Base-by-base conservation (phyloP, 2,113 vertebrate genomes). In the Ceyx melanurus region DNA sequence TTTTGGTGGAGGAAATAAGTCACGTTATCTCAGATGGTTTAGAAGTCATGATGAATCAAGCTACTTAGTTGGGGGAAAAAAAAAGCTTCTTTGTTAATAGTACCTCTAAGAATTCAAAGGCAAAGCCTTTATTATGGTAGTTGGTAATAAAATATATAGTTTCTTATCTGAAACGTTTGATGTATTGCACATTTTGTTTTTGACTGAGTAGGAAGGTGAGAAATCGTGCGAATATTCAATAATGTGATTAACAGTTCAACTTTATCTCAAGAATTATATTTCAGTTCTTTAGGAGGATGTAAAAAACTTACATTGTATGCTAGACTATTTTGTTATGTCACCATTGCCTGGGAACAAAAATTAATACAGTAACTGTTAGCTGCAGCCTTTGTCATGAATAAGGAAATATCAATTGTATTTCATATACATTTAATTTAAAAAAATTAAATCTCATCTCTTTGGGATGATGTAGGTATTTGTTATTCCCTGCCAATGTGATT, bases 31-130 rank as follows among this genome's bases (percentile, higher is more conserved):
- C 26, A 78, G 54, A 72, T 93, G 46, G 78, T 96, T 82, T 53
- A 72, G 82, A 83, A 91, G 53, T 96, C 31, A 37, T 53, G 42
- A 75, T 88, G 68, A 94, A 87, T 96, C 80, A 76, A 96, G 42
- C 29, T 48, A 53, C 57, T 96, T 96, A 78, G 68, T 95, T 66
- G 80, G 58, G 45, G 9, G 45, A 7, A 15, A 60, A 56, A 74
- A 88, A 74, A 6, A 62, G 29, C 45, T 95, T 43, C 71, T 93
- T 94, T 94, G 58, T 87, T 93, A 45, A 7, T 78, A 23, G 71
- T 82, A 92, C 60, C 58, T 68, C n/a, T 64, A 62, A 70, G 90
- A 93, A 90, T 89, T 80, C 15, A 62, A 67, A 70, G 28, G 70
- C 60, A 90, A 56, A 89, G 37, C 17, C 29, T 90, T 95, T 78